phyloP scores from a whole-genome alignment of 2,888 invertebrate genomes.

The Dynastes hyllus region DNA sequence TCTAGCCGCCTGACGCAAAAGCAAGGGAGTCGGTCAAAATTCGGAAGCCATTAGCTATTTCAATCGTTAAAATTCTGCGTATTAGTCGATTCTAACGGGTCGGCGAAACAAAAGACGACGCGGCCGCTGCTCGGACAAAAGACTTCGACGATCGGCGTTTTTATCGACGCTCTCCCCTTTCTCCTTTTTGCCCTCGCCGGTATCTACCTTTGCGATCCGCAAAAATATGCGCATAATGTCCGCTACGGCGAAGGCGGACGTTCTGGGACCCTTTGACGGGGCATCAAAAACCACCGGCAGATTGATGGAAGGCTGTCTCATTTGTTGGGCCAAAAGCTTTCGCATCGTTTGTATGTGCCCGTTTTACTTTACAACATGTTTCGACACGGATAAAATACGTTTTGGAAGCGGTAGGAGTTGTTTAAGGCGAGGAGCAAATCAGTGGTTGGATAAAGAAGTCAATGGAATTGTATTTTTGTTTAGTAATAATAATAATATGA shows the following conservation, averaged over 20 bases:
- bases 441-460: too few relatives aligned
- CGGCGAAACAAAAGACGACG: constrained; percentile 67
- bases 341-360: not conserved
- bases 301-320: constrained; percentile 43
- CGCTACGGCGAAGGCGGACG: not conserved
- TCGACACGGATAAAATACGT: not conserved
- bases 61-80: constrained; percentile 58
- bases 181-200: not conserved
- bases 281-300: constrained; percentile 13
- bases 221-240: constrained; percentile 46
- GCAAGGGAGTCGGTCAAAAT: constrained; percentile 21
- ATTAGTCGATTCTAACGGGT: constrained; percentile 63
- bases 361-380: not conserved
- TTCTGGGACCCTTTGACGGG: constrained; percentile 6
- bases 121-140: constrained; percentile 62
- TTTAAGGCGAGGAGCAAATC: too few relatives aligned
- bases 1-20: not conserved
- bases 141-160: constrained; percentile 60
- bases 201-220: constrained; percentile 20
- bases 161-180: constrained; percentile 60
- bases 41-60: constrained; percentile 48
- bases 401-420: not conserved
- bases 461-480: too few relatives aligned
- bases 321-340: constrained; percentile 19
- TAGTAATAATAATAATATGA: too few relatives aligned